Percentiles rank a stretch among this genome's conserved stretches.
Conservation (phyloP, 1,140 invertebrate species). For the Acyrthosiphon pisum region DNA sequence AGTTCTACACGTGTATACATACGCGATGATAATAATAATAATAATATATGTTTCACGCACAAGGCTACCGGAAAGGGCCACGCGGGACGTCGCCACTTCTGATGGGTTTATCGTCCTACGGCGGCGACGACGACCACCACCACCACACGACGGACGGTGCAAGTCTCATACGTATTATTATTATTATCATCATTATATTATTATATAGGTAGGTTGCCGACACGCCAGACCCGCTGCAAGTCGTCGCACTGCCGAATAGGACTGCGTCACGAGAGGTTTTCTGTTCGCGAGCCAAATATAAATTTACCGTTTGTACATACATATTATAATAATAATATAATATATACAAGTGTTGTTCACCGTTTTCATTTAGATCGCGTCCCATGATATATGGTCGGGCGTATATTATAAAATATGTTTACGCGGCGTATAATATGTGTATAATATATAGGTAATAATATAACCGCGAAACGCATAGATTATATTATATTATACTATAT, state of each 20-base stretch:
- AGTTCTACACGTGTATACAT: constrained; percentile 44
- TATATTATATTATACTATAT: too few species aligned
- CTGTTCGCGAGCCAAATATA: background rate
- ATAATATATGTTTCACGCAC: constrained; percentile 37
- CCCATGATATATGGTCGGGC: background rate
- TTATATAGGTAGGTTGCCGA: constrained; percentile 17
- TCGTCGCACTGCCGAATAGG: background rate
- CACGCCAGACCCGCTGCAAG: background rate
- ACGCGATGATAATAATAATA: constrained; percentile 30
- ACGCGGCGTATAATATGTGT: too few species aligned
- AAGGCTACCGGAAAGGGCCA: constrained; percentile 56
- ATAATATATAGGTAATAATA: background rate
- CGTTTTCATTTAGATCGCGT: background rate
- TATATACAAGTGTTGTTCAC: background rate
- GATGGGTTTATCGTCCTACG: constrained; percentile 50
- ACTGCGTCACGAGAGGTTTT: background rate
- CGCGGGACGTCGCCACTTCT: constrained; percentile 43
- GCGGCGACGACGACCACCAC: background rate
- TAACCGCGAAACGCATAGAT: background rate
- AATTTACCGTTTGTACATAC: background rate
- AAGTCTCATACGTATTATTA: background rate
- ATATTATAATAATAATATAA: too few species aligned
- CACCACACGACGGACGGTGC: background rate
- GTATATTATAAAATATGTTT: background rate
- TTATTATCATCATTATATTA: background rate